phyloP scores from a whole-genome alignment of 2,113 vertebrate species.

The Albula glossodonta region DNA sequence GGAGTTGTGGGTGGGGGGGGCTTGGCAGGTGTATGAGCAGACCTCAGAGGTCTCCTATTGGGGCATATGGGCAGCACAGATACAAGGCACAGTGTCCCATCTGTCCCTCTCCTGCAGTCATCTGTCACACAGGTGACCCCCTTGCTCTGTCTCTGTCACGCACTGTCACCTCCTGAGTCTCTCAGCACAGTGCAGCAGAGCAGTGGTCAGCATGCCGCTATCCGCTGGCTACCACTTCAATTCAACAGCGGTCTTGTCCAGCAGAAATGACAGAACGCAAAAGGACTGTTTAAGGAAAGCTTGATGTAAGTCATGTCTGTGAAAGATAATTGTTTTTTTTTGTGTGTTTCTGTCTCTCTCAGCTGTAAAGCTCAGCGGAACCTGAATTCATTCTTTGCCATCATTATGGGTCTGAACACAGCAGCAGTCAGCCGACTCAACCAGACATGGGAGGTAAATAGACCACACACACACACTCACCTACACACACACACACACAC shows the following conservation, averaged over 20 bases:
- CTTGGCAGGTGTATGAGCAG: background rate
- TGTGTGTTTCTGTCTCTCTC: constrained; percentile 28
- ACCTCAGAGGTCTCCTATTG: background rate
- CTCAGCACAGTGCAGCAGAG: background rate
- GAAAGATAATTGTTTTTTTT: background rate
- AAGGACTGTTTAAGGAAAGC: background rate
- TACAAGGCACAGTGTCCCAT: background rate
- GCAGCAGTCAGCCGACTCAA: constrained; percentile 90
- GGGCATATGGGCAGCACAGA: constrained; percentile 3
- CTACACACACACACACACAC: background rate
- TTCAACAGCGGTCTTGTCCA: background rate
- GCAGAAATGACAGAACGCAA: background rate
- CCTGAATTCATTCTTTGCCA: constrained; percentile 95
- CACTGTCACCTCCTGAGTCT: background rate
- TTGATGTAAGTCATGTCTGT: background rate
- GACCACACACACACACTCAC: background rate
- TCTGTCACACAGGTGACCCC: constrained; percentile 14
- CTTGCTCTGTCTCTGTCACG: background rate
- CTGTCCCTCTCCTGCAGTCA: constrained; percentile 10
- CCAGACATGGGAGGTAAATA: constrained; percentile 94
- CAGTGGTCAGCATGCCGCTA: background rate
- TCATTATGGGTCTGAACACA: constrained; percentile 96
- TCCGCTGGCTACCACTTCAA: background rate
- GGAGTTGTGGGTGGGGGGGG: background rate
- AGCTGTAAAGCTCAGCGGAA: constrained; percentile 97